These are phyloP conservation scores for Dasypolia templi DNA, from an alignment of 2,888 invertebrate species.

Conservation along the genomic window DNA sequence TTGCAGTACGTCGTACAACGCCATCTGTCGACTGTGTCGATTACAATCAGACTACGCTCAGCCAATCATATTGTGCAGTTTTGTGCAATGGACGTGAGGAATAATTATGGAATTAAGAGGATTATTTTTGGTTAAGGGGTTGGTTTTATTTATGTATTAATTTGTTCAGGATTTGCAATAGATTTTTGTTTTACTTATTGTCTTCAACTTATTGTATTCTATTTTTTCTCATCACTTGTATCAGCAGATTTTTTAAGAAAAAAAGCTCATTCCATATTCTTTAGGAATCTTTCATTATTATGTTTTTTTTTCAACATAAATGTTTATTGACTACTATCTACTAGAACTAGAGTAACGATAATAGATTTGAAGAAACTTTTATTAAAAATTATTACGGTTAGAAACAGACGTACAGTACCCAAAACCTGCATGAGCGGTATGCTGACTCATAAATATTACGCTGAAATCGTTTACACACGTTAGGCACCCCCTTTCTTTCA, in stretches of 20 bases:
- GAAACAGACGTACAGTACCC: background rate
- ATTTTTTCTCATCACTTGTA: background rate
- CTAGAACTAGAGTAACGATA: background rate
- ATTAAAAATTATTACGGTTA: background rate
- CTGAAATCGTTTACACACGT: background rate
- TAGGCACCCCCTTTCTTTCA: background rate
- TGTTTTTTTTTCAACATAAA: background rate
- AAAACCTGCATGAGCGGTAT: background rate
- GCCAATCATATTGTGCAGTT: conserved; percentile 61
- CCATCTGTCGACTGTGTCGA: conserved; percentile 84
- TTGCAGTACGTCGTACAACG: conserved; percentile 73
- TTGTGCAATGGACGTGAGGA: conserved; percentile 60
- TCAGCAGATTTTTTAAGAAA: background rate
- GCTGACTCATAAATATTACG: conserved; percentile 19
- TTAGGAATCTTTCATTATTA: background rate
- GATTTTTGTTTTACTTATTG: no score
- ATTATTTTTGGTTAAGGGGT: conserved; percentile 45
- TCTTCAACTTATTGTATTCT: background rate
- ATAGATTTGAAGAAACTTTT: background rate
- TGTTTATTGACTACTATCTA: no score
- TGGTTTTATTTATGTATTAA: conserved; percentile 35
- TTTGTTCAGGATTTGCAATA: conserved; percentile 3
- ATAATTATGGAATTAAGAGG: conserved; percentile 50
- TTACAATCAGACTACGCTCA: conserved; percentile 72
- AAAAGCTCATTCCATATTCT: no score